These are phyloP conservation scores for Lycia hirtaria DNA, from an alignment of 2,888 invertebrate genomes.

Conservation along the genomic window DNA sequence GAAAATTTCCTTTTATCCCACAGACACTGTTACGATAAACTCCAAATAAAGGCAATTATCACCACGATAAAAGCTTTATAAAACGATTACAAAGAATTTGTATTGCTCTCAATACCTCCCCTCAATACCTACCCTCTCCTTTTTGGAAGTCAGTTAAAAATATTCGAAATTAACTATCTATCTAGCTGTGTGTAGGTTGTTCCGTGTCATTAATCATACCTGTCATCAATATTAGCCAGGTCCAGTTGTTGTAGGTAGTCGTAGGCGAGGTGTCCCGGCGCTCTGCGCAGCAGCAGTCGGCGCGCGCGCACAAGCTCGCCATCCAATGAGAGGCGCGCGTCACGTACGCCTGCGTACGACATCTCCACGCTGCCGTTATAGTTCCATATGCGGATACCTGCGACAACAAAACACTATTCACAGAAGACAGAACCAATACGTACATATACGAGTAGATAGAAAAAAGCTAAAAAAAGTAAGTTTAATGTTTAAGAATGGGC, in stretches of 20 bases:
- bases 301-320: constrained; percentile 60
- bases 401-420: not conserved
- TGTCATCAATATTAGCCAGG: constrained; percentile 65
- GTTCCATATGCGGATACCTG: constrained; percentile 91
- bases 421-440: too few relatives aligned
- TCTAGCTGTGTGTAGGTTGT: too few relatives aligned
- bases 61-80: too few relatives aligned
- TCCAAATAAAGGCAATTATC: too few relatives aligned
- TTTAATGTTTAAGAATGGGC: too few relatives aligned
- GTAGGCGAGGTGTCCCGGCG: constrained; percentile 91
- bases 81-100: too few relatives aligned
- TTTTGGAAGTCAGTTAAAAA: not conserved
- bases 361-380: constrained; percentile 91
- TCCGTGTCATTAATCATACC: constrained; percentile 51
- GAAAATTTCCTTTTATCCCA: too few relatives aligned
- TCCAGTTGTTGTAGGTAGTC: constrained; percentile 90
- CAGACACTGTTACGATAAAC: too few relatives aligned
- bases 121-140: too few relatives aligned
- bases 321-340: constrained; percentile 75
- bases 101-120: too few relatives aligned
- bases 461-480: too few relatives aligned
- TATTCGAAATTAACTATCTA: not conserved
- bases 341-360: constrained; percentile 87
- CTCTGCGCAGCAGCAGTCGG: constrained; percentile 86
- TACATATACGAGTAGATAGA: too few relatives aligned